These are phyloP conservation scores for Engraulis encrasicolus DNA, from an alignment of 2,113 vertebrate genomes.

Conservation along the genomic window DNA sequence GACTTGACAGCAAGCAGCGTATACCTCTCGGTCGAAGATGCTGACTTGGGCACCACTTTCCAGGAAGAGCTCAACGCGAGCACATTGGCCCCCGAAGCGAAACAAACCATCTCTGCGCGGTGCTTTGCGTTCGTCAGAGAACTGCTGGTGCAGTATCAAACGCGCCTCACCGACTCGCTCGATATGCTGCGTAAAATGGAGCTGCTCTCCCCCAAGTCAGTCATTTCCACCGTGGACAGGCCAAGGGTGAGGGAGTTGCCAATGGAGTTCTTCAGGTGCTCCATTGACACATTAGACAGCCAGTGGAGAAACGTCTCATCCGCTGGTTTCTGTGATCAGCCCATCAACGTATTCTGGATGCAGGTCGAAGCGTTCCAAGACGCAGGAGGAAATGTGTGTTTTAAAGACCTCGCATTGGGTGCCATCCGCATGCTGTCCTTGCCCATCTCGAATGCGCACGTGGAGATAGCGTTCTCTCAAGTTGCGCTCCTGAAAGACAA, in stretches of 20 bases:
- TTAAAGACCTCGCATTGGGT: not conserved
- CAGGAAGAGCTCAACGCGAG: not conserved
- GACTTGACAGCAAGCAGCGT: not conserved
- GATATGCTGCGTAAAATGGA: not conserved
- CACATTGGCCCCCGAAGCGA: not conserved
- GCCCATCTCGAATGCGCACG: not conserved
- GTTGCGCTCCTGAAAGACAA: too few species aligned
- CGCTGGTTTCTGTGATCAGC: not conserved
- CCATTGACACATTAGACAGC: not conserved
- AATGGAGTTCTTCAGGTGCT: not conserved
- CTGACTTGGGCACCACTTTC: not conserved
- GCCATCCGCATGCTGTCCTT: not conserved
- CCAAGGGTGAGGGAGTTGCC: not conserved
- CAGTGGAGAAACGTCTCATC: not conserved
- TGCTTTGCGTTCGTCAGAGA: not conserved
- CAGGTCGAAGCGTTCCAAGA: not conserved
- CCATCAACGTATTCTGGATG: not conserved
- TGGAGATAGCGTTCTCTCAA: not conserved
- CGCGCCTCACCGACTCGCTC: not conserved
- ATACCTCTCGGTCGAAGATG: not conserved
- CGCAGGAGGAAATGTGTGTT: not conserved
- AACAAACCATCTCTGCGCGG: not conserved
- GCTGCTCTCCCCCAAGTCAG: not conserved
- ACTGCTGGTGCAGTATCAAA: too few species aligned
- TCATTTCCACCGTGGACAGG: not conserved